A percentile compares a stretch with the other conserved stretches of the same genome.
These are phyloP conservation scores for Cliona cf. orientalis DNA, from an alignment of 37 sponge, comb jelly and placozoan genomes.

Conservation along the genomic window DNA sequence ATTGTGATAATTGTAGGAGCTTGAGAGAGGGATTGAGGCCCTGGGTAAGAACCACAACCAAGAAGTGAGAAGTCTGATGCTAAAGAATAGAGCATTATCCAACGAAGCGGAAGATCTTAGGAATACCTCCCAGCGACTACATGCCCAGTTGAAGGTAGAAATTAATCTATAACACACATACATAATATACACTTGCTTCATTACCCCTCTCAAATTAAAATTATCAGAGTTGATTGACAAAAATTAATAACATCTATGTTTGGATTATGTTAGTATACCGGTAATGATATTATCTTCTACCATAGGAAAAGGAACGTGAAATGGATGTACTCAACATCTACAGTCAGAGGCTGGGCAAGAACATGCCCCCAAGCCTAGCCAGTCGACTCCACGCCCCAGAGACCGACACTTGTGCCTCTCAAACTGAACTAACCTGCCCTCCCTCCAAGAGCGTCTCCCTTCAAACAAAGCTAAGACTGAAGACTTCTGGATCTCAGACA, in stretches of 20 bases:
- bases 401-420: background rate
- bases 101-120: background rate
- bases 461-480: background rate
- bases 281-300: background rate
- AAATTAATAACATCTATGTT: background rate
- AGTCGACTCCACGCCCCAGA: background rate
- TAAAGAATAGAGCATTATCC: constrained; percentile 36
- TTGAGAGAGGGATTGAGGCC: constrained; percentile 24
- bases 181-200: background rate
- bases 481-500: constrained; percentile 7
- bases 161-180: background rate
- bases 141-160: constrained; percentile 49
- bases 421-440: constrained; percentile 26
- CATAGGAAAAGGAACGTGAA: constrained; percentile 74
- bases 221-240: background rate
- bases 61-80: constrained; percentile 34
- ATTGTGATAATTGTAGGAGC: constrained; percentile 44
- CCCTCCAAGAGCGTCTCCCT: constrained; percentile 19
- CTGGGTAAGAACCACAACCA: constrained; percentile 13
- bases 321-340: constrained; percentile 82
- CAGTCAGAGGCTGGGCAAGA: constrained; percentile 53
- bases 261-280: background rate
- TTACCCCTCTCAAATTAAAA: too few relatives aligned
- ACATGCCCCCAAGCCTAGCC: constrained; percentile 3
- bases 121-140: constrained; percentile 6